These are phyloP conservation scores for Emydocephalus ijimae DNA, from an alignment of 2,113 vertebrate genomes.

Conservation along the genomic window DNA sequence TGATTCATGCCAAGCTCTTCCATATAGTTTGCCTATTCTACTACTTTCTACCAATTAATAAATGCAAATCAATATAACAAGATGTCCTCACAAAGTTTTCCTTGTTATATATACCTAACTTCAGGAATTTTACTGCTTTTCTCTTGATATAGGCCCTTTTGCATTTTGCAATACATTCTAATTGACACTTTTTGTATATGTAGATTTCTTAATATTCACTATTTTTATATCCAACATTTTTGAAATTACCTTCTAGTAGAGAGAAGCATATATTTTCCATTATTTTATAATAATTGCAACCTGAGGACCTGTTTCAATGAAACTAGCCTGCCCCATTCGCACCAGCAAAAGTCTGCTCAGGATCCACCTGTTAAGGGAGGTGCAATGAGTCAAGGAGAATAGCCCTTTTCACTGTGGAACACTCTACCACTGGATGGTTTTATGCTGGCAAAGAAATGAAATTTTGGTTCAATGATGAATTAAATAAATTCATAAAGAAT, in stretches of 20 bases:
- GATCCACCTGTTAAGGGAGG: background rate
- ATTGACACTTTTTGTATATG: background rate
- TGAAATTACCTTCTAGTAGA: background rate
- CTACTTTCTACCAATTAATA: background rate
- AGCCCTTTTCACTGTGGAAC: background rate
- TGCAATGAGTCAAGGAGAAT: background rate
- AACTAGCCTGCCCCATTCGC: background rate
- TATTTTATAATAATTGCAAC: background rate
- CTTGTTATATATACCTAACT: background rate
- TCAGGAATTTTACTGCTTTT: background rate
- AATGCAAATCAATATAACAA: background rate
- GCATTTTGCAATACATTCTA: background rate
- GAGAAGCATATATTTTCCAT: background rate
- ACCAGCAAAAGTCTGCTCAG: background rate
- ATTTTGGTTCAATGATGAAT: background rate
- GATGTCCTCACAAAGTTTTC: background rate
- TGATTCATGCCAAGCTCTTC: background rate
- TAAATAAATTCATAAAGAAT: background rate
- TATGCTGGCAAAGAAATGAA: background rate
- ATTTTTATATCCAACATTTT: background rate
- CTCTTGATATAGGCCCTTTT: background rate
- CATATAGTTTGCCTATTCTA: background rate
- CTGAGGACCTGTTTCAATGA: background rate
- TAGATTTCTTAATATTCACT: background rate
- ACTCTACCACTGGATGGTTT: background rate